Conservation (phyloP, 1,140 invertebrate species). For the Lanistes nyassanus region DNA sequence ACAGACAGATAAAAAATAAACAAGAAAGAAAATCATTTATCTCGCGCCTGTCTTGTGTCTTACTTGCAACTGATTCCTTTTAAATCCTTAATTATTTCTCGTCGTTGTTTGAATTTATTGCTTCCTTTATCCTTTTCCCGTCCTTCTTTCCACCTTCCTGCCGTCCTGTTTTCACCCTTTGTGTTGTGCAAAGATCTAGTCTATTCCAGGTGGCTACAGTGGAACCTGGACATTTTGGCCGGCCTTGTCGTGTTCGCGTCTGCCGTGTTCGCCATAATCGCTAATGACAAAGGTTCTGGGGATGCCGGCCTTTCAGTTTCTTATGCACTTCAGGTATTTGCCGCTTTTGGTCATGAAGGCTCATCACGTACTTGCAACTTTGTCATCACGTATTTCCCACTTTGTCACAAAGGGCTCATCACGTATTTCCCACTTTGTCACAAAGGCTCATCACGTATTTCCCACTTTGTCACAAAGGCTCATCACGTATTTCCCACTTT, state of each 20-base stretch:
- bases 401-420: background rate
- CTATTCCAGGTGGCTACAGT: constrained; percentile 85
- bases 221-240: constrained; percentile 84
- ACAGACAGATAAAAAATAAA: no score
- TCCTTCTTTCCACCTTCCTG: background rate
- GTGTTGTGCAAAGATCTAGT: no score
- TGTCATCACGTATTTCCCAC: background rate
- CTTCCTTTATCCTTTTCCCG: no score
- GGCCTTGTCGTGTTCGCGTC: constrained; percentile 70
- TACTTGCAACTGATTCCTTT: no score
- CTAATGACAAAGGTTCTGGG: constrained; percentile 59
- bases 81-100: background rate
- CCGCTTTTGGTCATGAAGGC: background rate
- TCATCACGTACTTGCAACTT: background rate
- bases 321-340: constrained; percentile 68
- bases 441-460: background rate
- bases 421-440: background rate
- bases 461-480: no score
- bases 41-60: no score
- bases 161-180: no score
- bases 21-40: no score
- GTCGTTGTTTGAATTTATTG: background rate
- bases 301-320: constrained; percentile 66
- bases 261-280: constrained; percentile 68
- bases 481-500: no score